Evolutionary conservation across 2,888 invertebrate species (phyloP), one percentile per base, ranked within the genome.

Genomic region (Oxyscelio sp.): DNA sequence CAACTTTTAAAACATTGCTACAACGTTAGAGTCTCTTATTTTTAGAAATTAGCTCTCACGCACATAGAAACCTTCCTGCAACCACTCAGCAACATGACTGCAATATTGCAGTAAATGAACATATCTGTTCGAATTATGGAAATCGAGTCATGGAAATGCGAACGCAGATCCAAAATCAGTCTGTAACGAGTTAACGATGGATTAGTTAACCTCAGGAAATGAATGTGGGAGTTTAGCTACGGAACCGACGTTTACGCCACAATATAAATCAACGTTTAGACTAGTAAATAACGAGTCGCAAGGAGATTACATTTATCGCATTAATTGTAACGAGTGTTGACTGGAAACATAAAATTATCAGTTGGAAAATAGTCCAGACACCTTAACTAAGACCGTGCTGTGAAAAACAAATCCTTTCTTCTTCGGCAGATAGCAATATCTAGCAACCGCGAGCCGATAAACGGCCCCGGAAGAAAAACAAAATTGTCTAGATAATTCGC

Each of bases 381-480:
- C 34, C 34, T 34, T 9, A 4, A 9, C 34, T 15, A 15, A 43
- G n/a, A 15, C 17, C 43, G 15, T 15, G 43, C 43, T 15, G 43
- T 8, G 43, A 43, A 43, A 43, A 43, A 43, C 43, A 43, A 43
- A 43, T 43, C 43, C 43, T 43, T 43, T 43, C 43, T 15, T 43
- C 43, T 43, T 15, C 9, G 8, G 43, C 15, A n/a, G 43, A 50
- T 50, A 34, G 22, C 70, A 58, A 34, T 56, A 45, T 59, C 59
- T 17, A 11, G 40, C 40, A 48, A 48, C 48, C 48, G 48, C 48
- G 48, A n/a, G 48, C 19, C 34, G 48, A 48, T 48, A 48, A 48
- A 48, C 11, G 52, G 6, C 58, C 61, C 73, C 71, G 61, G 61
- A 73, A 73, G 61, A 73, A 43, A 19, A 73, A 73, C 8, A 40